Evolutionary conservation across 2,797 vertebrate genomes (phyloP).

Genomic region (Chaenodraco wilsoni): DNA sequence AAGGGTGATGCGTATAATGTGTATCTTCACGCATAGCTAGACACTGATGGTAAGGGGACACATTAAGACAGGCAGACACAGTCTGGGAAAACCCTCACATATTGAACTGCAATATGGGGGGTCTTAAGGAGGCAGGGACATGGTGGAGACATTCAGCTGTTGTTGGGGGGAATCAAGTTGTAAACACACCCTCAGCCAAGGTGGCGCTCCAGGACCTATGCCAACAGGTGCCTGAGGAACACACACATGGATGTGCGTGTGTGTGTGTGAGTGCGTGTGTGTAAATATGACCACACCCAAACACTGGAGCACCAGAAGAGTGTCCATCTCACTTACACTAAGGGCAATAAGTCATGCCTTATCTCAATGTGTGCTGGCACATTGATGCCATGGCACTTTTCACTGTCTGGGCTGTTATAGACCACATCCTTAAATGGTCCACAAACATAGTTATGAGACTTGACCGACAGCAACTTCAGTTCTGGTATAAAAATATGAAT

Average conservation of each 20-base stretch:
- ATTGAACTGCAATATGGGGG: constrained; percentile 59
- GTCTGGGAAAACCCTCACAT: constrained; percentile 29
- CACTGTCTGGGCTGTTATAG: constrained; percentile 63
- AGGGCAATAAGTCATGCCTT: constrained; percentile 56
- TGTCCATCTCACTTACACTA: constrained; percentile 65
- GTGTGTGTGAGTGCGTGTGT: constrained; percentile 13
- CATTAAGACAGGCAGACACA: constrained; percentile 7
- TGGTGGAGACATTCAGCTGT: constrained; percentile 73
- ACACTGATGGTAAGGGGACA: constrained; percentile 11
- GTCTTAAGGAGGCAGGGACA: constrained; percentile 53
- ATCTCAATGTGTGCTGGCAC: constrained; percentile 44
- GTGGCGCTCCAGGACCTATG: constrained; percentile 59
- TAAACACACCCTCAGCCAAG: constrained; percentile 76
- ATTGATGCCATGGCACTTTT: constrained; percentile 59
- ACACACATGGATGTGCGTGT: constrained; percentile 57
- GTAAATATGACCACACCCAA: constrained; percentile 43
- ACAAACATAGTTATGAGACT: constrained; percentile 20
- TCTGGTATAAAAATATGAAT: constrained; percentile 55
- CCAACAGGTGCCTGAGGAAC: constrained; percentile 73
- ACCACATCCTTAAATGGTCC: constrained; percentile 57
- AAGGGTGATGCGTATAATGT: constrained; percentile 21
- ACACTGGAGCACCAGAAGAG: constrained; percentile 45
- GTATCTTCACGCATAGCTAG: constrained; percentile 31
- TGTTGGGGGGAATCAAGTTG: constrained; percentile 50
- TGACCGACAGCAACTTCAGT: constrained; percentile 64